Evolutionary conservation across 1,140 invertebrate genomes (phyloP).

Genomic region (Drosophila miranda): DNA sequence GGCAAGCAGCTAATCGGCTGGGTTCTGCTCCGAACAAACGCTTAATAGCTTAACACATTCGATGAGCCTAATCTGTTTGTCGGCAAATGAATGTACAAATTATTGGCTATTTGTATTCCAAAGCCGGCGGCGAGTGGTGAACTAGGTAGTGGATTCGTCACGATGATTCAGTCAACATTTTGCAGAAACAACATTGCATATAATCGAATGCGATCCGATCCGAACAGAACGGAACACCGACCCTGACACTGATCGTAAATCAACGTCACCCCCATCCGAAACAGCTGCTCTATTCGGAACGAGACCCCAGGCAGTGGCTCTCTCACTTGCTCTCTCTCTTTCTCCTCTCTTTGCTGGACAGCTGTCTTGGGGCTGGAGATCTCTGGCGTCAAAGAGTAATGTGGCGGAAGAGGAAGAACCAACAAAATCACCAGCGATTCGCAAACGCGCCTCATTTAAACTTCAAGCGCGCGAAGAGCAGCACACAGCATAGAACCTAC

Average conservation of each 20-base stretch:
- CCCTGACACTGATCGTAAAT: conserved; percentile 42
- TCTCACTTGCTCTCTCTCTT: conserved; percentile 16
- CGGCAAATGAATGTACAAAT: conserved; percentile 7
- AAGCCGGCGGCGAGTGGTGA: conserved; percentile 5
- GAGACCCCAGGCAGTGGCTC: conserved; percentile 30
- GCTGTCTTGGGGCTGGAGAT: conserved; percentile 56
- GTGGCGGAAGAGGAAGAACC: conserved; percentile 38
- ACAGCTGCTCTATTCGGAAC: conserved; percentile 29
- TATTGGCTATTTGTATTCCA: conserved; percentile 54
- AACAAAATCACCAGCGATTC: conserved; percentile 50
- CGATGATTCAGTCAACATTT: conserved; percentile 9
- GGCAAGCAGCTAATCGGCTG: too few species aligned
- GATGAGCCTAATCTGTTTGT: conserved; percentile 4
- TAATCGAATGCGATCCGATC: background rate
- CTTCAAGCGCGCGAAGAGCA: conserved; percentile 79
- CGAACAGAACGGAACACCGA: conserved; percentile 5
- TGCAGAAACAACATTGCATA: background rate
- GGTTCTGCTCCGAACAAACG: too few species aligned
- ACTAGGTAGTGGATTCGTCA: conserved; percentile 17
- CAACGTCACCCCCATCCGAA: conserved; percentile 7
- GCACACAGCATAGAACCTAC: conserved; percentile 35
- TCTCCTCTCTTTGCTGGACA: conserved; percentile 24
- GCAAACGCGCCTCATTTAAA: conserved; percentile 75
- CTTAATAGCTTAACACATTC: too few species aligned
- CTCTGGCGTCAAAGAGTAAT: conserved; percentile 38